Conservation (phyloP, 2,888 invertebrate species). For the Euphydryas editha region DNA sequence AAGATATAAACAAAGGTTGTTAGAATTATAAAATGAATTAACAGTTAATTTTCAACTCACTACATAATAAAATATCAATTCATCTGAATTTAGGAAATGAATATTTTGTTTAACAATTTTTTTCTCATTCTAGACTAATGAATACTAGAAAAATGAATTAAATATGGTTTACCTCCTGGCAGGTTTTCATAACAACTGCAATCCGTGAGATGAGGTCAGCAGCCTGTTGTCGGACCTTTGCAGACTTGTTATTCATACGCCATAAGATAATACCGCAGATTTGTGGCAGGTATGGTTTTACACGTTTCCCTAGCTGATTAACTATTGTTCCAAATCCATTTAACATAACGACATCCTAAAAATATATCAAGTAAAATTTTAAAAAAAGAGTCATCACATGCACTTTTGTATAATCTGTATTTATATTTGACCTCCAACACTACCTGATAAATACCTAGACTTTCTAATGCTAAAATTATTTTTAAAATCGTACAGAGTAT, state of each 20-base stretch:
- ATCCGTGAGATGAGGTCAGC: constrained; percentile 99
- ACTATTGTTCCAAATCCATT: constrained; percentile 99
- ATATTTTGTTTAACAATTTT: too few species aligned
- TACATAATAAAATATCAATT: too few species aligned
- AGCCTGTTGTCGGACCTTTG: constrained; percentile 99
- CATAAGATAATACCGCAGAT: constrained; percentile 99
- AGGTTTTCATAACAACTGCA: constrained; percentile 99
- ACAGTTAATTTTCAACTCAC: too few species aligned
- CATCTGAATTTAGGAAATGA: too few species aligned
- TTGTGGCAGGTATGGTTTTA: constrained; percentile 99
- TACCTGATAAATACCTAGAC: too few species aligned
- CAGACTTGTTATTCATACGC: constrained; percentile 99
- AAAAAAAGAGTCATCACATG: constrained; percentile 7
- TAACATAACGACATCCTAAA: constrained; percentile 98
- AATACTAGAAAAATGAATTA: background rate
- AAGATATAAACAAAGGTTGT: background rate
- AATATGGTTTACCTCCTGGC: constrained; percentile 90
- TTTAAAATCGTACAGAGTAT: too few species aligned
- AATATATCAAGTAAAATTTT: background rate
- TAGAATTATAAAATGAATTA: background rate
- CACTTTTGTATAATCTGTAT: too few species aligned
- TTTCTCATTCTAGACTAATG: too few species aligned
- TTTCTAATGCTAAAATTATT: too few species aligned
- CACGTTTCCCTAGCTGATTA: constrained; percentile 97
- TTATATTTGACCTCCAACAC: too few species aligned